These are phyloP conservation scores for Panopea generosa DNA, from an alignment of 2,888 invertebrate genomes.

Conservation along the genomic window DNA sequence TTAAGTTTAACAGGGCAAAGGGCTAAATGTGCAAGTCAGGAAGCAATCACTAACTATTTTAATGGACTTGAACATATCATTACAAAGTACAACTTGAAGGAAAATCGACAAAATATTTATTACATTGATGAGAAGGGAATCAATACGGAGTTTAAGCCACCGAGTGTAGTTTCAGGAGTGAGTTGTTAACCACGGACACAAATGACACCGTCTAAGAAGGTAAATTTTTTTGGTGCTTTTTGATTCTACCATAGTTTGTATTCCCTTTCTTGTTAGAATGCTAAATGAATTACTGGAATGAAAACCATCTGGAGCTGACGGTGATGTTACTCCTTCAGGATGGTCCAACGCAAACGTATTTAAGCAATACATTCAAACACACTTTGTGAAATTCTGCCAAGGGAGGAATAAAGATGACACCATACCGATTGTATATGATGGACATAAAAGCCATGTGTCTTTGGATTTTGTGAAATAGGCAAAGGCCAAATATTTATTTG, in stretches of 20 bases:
- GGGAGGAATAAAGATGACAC: neutral
- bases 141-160: no score
- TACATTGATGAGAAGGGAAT: no score
- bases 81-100: no score
- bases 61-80: no score
- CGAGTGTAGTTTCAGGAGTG: no score
- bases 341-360: constrained; percentile 45
- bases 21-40: no score
- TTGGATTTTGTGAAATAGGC: constrained; percentile 44
- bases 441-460: constrained; percentile 49
- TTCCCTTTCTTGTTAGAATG: constrained; percentile 28
- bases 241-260: constrained; percentile 28
- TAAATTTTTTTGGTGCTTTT: no score
- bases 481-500: constrained; percentile 33
- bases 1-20: no score
- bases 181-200: no score
- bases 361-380: constrained; percentile 22
- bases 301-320: constrained; percentile 20
- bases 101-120: no score
- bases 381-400: constrained; percentile 31
- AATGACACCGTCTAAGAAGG: no score
- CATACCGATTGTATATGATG: constrained; percentile 49
- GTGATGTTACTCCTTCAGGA: constrained; percentile 12
- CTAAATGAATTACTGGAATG: constrained; percentile 25
- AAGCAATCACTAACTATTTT: no score